Percentiles rank a stretch among this genome's conserved stretches.
Conservation (phyloP, 2,113 vertebrate genomes). For the Gymnogyps californianus region DNA sequence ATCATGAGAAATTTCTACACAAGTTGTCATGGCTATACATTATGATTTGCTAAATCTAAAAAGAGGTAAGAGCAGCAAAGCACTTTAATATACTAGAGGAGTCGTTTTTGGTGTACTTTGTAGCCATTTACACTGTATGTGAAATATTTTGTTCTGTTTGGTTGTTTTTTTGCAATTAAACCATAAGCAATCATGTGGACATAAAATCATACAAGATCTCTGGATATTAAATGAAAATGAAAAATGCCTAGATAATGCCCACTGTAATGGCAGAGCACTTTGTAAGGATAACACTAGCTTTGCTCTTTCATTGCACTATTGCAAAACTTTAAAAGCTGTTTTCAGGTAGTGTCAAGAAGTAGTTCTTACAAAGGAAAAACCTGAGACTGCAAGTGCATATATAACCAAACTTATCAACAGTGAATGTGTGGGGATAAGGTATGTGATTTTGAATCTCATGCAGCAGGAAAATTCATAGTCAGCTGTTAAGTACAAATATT, state of each 20-base stretch:
- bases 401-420: neutral
- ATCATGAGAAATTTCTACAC: neutral
- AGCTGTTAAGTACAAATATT: neutral
- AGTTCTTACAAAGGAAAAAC: neutral
- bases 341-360: neutral
- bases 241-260: neutral
- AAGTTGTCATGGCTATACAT: neutral
- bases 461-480: neutral
- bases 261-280: neutral
- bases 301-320: neutral
- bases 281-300: neutral
- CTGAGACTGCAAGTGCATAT: neutral
- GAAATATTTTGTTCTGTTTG: neutral
- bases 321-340: neutral
- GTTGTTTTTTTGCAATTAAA: neutral
- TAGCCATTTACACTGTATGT: neutral
- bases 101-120: neutral
- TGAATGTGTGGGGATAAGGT: neutral
- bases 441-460: neutral
- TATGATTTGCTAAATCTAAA: neutral
- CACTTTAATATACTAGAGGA: neutral
- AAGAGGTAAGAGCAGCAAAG: neutral
- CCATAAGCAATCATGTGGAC: neutral
- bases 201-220: neutral
- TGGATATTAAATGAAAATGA: neutral